phyloP scores from a whole-genome alignment of 1,140 invertebrate species.

The Myzus persicae region DNA sequence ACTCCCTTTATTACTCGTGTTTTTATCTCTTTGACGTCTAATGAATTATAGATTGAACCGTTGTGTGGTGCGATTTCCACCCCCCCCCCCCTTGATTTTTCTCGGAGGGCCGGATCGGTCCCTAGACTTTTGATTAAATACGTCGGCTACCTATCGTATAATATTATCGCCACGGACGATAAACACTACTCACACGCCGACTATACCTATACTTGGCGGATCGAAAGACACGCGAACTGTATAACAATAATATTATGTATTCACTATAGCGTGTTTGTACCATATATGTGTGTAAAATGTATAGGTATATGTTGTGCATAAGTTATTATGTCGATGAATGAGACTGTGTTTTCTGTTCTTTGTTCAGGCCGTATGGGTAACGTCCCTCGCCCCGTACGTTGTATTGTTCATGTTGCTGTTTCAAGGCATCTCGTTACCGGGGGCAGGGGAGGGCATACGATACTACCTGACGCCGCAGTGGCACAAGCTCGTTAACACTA shows the following conservation, averaged over 20 bases:
- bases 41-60: constrained; percentile 58
- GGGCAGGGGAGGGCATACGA: constrained; percentile 86
- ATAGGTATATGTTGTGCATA: background rate
- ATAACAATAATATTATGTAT: constrained; percentile 16
- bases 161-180: background rate
- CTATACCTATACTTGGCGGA: background rate
- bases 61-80: background rate
- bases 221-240: background rate
- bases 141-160: background rate
- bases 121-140: background rate
- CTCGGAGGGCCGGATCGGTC: background rate
- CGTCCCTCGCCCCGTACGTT: constrained; percentile 91
- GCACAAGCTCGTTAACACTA: constrained; percentile 83
- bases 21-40: constrained; percentile 57
- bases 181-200: background rate
- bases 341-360: background rate
- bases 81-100: background rate
- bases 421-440: constrained; percentile 87
- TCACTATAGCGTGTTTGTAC: background rate
- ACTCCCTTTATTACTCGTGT: constrained; percentile 51
- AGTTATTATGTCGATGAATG: background rate
- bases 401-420: constrained; percentile 90
- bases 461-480: constrained; percentile 97
- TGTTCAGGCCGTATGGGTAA: constrained; percentile 92
- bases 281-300: background rate